Conservation (phyloP, 1,140 invertebrate species). For the Prorops nasuta region DNA sequence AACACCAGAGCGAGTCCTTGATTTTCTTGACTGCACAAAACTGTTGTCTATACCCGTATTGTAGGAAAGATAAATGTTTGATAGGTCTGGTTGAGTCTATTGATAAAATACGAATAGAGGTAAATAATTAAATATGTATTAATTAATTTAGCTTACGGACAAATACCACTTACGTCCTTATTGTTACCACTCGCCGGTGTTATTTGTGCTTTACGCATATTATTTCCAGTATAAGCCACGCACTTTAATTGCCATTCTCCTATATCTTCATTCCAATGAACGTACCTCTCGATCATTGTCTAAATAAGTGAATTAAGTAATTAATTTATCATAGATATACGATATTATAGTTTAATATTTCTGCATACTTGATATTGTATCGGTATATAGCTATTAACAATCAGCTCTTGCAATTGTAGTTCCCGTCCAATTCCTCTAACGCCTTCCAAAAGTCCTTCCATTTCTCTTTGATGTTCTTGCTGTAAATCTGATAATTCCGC, state of each 20-base stretch:
- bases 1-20: slow-evolving; percentile 44
- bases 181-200: slow-evolving; percentile 33
- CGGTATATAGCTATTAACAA: slow-evolving; percentile 88
- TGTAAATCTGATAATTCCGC: slow-evolving; percentile 86
- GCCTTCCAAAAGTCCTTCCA: slow-evolving; percentile 92
- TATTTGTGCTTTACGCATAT: slow-evolving; percentile 78
- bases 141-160: background rate
- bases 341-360: background rate
- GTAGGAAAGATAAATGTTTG: slow-evolving; percentile 52
- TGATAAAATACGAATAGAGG: slow-evolving; percentile 22
- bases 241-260: slow-evolving; percentile 98
- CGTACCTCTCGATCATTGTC: slow-evolving; percentile 89
- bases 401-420: slow-evolving; percentile 85
- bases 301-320: slow-evolving; percentile 45
- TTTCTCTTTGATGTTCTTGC: slow-evolving; percentile 93
- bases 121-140: slow-evolving; percentile 4
- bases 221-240: slow-evolving; percentile 98
- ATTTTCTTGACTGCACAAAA: slow-evolving; percentile 42
- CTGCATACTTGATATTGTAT: slow-evolving; percentile 74
- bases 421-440: slow-evolving; percentile 86
- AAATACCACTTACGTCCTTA: slow-evolving; percentile 41
- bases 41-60: slow-evolving; percentile 42
- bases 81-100: slow-evolving; percentile 48
- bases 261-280: slow-evolving; percentile 97
- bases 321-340: background rate